Percentiles rank a stretch among this genome's conserved stretches.
Conservation (phyloP, 2,888 invertebrate genomes). For the Polyploca ridens region DNA sequence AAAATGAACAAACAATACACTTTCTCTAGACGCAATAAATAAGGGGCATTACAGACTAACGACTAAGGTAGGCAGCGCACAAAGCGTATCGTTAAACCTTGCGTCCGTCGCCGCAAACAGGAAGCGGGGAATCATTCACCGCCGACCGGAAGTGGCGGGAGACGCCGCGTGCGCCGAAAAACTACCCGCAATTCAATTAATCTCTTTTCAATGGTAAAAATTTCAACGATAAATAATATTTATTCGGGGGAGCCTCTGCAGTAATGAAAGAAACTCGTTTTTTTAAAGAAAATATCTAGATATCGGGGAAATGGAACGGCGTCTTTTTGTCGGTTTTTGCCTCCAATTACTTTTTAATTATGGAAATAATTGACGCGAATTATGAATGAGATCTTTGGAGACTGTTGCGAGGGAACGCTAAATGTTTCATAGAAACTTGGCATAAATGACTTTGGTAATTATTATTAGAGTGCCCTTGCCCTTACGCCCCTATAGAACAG, state of each 20-base stretch:
- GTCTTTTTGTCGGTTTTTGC: neutral
- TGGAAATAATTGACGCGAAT: neutral
- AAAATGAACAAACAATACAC: neutral
- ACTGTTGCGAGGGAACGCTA: neutral
- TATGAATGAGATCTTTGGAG: neutral
- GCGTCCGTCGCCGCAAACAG: conserved; percentile 53
- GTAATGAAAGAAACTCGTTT: conserved; percentile 60
- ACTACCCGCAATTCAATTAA: conserved; percentile 72
- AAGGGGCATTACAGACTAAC: conserved; percentile 46
- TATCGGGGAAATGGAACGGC: neutral
- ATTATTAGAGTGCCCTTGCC: no score
- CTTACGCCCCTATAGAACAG: no score
- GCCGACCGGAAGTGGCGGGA: conserved; percentile 62
- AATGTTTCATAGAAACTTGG: neutral
- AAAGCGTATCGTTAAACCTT: conserved; percentile 62
- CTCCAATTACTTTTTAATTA: conserved; percentile 12
- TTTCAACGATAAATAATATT: conserved; percentile 64
- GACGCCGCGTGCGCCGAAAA: conserved; percentile 61
- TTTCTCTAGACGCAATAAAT: conserved; percentile 57
- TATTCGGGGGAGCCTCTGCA: conserved; percentile 53
- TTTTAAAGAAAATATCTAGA: conserved; percentile 41
- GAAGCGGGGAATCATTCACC: conserved; percentile 77
- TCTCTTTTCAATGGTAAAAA: conserved; percentile 53
- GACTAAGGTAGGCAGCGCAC: conserved; percentile 42
- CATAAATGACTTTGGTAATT: neutral